Evolutionary conservation across 1,140 invertebrate species (phyloP).

Genomic region (Pseudomyrmex concolor): DNA sequence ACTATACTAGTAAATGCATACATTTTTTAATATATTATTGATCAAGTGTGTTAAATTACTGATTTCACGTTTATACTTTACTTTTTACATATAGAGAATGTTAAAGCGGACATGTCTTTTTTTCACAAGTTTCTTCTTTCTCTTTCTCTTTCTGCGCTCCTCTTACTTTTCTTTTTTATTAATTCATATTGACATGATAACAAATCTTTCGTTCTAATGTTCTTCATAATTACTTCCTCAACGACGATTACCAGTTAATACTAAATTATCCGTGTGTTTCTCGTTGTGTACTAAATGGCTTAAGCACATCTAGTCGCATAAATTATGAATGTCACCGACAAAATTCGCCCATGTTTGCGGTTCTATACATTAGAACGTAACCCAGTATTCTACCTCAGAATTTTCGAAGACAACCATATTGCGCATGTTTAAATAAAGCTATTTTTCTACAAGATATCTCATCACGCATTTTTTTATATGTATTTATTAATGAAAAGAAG

Average conservation of each 20-base stretch:
- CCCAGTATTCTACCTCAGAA: background rate
- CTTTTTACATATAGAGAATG: too few species aligned
- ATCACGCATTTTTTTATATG: background rate
- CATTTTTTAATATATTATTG: too few species aligned
- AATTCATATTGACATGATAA: constrained; percentile 14
- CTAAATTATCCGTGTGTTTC: constrained; percentile 22
- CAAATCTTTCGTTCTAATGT: background rate
- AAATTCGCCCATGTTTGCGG: constrained; percentile 37
- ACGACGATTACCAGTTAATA: constrained; percentile 28
- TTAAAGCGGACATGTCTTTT: too few species aligned
- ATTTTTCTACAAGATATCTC: background rate
- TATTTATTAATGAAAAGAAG: too few species aligned
- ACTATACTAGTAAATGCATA: too few species aligned
- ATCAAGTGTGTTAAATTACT: too few species aligned
- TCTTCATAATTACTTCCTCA: constrained; percentile 1
- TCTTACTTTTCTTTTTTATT: background rate
- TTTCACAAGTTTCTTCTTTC: background rate
- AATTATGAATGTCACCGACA: constrained; percentile 46
- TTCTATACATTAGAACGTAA: constrained; percentile 11
- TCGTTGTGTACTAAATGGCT: constrained; percentile 11
- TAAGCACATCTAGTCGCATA: constrained; percentile 15
- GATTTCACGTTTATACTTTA: too few species aligned
- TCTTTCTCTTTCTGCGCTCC: background rate
- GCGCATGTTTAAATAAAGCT: constrained; percentile 1
- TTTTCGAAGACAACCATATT: constrained; percentile 13